These are phyloP conservation scores for Eristalinus aeneus DNA, from an alignment of 2,888 invertebrate genomes.

Conservation along the genomic window DNA sequence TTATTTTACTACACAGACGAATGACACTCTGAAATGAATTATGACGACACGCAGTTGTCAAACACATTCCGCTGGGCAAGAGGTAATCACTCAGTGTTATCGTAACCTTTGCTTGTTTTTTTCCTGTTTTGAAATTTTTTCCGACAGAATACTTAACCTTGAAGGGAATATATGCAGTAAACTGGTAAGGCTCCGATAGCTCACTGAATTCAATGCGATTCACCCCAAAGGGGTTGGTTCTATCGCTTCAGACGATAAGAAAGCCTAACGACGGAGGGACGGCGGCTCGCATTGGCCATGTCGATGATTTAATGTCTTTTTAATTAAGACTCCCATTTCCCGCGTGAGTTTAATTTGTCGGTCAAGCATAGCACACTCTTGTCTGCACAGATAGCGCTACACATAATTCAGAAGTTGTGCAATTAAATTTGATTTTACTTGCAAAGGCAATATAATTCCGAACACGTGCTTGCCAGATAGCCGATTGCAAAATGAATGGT, in stretches of 20 bases:
- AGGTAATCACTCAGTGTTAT: slow-evolving; percentile 28
- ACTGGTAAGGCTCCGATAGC: slow-evolving; percentile 25
- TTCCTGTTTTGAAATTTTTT: not conserved
- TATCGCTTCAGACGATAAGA: slow-evolving; percentile 18
- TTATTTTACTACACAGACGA: slow-evolving; percentile 17
- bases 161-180: not conserved
- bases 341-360: slow-evolving; percentile 18
- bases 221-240: not conserved
- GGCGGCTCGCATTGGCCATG: not conserved
- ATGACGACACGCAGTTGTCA: slow-evolving; percentile 20
- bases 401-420: slow-evolving; percentile 28
- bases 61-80: not conserved
- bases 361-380: slow-evolving; percentile 5
- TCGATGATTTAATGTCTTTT: slow-evolving; percentile 34
- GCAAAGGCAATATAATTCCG: slow-evolving; percentile 4
- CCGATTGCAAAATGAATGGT: slow-evolving; percentile 10
- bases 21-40: slow-evolving; percentile 11
- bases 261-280: not conserved
- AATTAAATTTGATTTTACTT: not conserved
- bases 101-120: slow-evolving; percentile 6
- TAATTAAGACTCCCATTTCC: slow-evolving; percentile 33
- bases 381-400: slow-evolving; percentile 17
- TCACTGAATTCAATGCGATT: slow-evolving; percentile 5
- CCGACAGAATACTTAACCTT: slow-evolving; percentile 2
- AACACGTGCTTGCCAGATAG: slow-evolving; percentile 18